Base-by-base conservation (phyloP, 2,113 vertebrate genomes). In the Rhinopomastus cyanomelas region DNA sequence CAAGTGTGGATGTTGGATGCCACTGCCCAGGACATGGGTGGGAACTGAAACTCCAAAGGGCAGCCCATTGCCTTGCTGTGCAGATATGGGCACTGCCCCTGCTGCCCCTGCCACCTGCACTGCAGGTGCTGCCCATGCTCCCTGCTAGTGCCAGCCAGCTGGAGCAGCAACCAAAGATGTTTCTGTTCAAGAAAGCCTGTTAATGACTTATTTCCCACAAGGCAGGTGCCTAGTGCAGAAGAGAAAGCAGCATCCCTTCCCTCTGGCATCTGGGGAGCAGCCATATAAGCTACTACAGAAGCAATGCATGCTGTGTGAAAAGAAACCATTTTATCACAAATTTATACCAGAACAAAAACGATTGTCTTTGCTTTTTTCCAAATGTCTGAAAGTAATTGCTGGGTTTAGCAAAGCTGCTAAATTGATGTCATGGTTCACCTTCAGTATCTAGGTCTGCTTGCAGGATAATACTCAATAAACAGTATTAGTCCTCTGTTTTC, bases 281-380 rank as follows among this genome's bases (percentile, higher is more conserved):
- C 56, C 25, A 5, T 8, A 17, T 9, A 39, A 92, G 30, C 56
- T 39, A 15, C 59, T 30, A 42, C 55, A 73, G 39, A 73, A 89
- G 20, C 22, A 59, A 21, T 0, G 0, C 46, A 49, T 1, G 0
- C 8, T 25, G 20, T 29, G 44, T 46, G 53, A 64, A 53, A 83
- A 82, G 39, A 51, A 74, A 25, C 6, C 4, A 2, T 36, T 88
- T 75, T 30, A 30, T 48, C 44, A 57, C 26, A 46, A 49, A 81
- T 36, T 88, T 81, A 42, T 34, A 32, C n/a, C 55, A 46, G 79
- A 75, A 76, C 46, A 17, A 52, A 67, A 89, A 72, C 36, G 23
- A 4, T 30, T 12, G 2, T 14, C 9, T 29, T 52, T 9, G 20
- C 52, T 57, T 71, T 42, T 36, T 37, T 22, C 44, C 44, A 68